phyloP scores from a whole-genome alignment of 2,888 invertebrate genomes.

The Mesorhabditis belari region DNA sequence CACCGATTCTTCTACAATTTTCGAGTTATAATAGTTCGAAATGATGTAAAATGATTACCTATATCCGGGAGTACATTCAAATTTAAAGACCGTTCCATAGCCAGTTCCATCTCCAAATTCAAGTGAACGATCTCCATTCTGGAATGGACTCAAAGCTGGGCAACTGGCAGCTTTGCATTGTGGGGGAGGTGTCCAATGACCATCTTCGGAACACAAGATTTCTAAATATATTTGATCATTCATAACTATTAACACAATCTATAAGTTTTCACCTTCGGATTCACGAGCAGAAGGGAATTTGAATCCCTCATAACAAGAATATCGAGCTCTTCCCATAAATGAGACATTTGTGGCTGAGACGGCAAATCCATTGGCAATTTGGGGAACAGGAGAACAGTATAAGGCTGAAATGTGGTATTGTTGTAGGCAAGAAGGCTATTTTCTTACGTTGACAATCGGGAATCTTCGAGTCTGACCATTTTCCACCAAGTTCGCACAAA shows the following conservation, averaged over 20 bases:
- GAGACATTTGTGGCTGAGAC: constrained; percentile 91
- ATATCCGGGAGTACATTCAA: constrained; percentile 49
- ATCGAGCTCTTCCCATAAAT: constrained; percentile 76
- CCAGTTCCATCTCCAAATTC: constrained; percentile 53
- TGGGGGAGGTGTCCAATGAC: constrained; percentile 47
- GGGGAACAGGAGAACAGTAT: constrained; percentile 93
- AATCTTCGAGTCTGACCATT: constrained; percentile 43
- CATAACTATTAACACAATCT: background rate
- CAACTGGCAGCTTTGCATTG: constrained; percentile 51
- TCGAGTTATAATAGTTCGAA: background rate
- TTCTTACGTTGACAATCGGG: constrained; percentile 52
- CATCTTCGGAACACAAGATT: constrained; percentile 48
- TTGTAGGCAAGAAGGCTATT: background rate
- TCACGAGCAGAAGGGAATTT: constrained; percentile 53
- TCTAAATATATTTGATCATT: constrained; percentile 26
- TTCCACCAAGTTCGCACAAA: constrained; percentile 48
- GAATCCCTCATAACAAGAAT: constrained; percentile 80
- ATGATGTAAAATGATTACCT: constrained; percentile 8
- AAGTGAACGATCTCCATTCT: constrained; percentile 43
- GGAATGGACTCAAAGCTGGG: constrained; percentile 44
- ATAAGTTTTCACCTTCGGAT: constrained; percentile 57
- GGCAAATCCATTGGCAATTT: constrained; percentile 93
- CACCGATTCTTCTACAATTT: constrained; percentile 59
- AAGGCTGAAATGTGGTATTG: constrained; percentile 47
- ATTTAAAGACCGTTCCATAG: constrained; percentile 49